These are phyloP conservation scores for Zeugodacus cucurbitae DNA, from an alignment of 1,140 invertebrate species.

Conservation along the genomic window DNA sequence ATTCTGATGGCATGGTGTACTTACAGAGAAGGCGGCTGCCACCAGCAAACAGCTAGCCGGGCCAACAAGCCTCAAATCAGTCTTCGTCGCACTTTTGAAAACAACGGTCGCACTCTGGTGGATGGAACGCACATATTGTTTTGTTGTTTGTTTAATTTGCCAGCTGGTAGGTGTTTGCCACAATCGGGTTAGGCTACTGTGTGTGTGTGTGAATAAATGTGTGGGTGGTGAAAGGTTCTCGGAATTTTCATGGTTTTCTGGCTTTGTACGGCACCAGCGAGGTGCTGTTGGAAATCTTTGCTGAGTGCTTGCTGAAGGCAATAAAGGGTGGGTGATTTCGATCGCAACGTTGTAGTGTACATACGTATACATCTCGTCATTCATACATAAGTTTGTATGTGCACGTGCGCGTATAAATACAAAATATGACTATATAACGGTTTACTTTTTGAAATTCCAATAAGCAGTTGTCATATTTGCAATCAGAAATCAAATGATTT, in stretches of 20 bases:
- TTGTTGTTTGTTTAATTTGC: not conserved
- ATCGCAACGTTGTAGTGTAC: not conserved
- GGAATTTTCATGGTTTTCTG: not conserved
- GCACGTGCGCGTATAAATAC: not conserved
- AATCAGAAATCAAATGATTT: too few relatives aligned
- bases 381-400: not conserved
- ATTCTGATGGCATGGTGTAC: not conserved
- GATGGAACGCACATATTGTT: not conserved
- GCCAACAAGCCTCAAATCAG: not conserved
- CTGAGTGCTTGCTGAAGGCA: not conserved
- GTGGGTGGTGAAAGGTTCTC: not conserved
- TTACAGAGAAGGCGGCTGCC: not conserved
- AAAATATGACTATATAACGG: not conserved
- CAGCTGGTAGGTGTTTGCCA: not conserved
- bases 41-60: constrained; percentile 11
- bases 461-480: not conserved
- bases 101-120: constrained; percentile 11
- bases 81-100: constrained; percentile 24
- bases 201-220: not conserved
- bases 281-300: not conserved
- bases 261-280: not conserved
- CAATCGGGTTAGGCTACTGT: not conserved
- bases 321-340: not conserved
- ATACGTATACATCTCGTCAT: not conserved
- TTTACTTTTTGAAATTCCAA: not conserved